These are phyloP conservation scores for Marcusenius ussheri DNA, from an alignment of 2,113 vertebrate species.

Conservation along the genomic window DNA sequence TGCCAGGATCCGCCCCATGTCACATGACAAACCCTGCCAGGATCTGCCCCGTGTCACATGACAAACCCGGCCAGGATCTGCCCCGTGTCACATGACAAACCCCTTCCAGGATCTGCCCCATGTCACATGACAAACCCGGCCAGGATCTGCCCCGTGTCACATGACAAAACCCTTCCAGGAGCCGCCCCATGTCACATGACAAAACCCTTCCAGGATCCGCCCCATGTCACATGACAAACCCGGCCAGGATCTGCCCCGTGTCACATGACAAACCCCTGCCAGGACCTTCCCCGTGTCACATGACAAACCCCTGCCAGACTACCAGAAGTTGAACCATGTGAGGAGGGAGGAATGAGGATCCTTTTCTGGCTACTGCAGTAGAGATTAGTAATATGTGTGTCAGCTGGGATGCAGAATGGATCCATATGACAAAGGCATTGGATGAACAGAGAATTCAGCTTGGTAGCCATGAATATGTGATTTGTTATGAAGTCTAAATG, in stretches of 20 bases:
- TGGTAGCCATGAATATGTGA: background rate
- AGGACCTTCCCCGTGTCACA: background rate
- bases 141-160: too few relatives aligned
- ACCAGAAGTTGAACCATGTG: too few relatives aligned
- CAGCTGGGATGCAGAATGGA: background rate
- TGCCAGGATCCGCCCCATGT: background rate
- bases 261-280: background rate
- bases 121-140: background rate
- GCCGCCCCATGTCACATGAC: background rate
- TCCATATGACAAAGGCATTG: background rate
- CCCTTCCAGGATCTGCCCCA: too few relatives aligned
- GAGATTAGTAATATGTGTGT: too few relatives aligned
- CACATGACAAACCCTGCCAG: too few relatives aligned
- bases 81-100: too few relatives aligned
- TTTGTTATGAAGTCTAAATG: background rate
- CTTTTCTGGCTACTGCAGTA: too few relatives aligned
- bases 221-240: background rate
- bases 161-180: too few relatives aligned
- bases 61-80: too few relatives aligned
- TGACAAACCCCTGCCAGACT: background rate
- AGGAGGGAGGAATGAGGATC: too few relatives aligned
- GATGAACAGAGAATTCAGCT: background rate
- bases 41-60: too few relatives aligned
- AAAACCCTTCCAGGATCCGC: background rate
- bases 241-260: background rate